Percentiles rank a stretch among this genome's conserved stretches.
Evolutionary conservation across 2,797 vertebrate species (phyloP).

Genomic region (Dermochelys coriacea): DNA sequence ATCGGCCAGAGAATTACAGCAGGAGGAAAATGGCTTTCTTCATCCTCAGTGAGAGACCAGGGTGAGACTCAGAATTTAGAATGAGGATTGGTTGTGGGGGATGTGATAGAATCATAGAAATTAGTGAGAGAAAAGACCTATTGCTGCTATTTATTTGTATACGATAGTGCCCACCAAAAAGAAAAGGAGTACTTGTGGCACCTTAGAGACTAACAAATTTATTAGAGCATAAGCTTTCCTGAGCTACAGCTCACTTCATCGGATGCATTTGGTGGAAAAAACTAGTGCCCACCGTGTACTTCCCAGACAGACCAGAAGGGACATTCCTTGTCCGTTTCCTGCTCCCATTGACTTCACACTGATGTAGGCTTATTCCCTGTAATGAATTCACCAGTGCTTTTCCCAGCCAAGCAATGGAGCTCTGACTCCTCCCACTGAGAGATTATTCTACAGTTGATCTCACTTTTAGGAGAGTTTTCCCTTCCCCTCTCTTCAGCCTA

Average conservation of each 20-base stretch:
- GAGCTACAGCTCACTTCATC: too few species aligned
- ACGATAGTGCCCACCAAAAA: neutral
- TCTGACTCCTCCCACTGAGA: neutral
- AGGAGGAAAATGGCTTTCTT: neutral
- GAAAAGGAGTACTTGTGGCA: too few species aligned
- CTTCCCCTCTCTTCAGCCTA: neutral
- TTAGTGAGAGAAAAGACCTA: neutral
- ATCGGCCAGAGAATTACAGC: neutral
- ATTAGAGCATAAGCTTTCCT: too few species aligned
- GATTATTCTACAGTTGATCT: neutral
- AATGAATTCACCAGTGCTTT: neutral
- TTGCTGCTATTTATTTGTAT: neutral
- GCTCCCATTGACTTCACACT: neutral
- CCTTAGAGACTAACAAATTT: too few species aligned
- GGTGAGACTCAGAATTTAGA: neutral
- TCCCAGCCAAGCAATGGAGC: neutral
- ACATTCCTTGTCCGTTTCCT: neutral
- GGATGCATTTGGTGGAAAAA: too few species aligned
- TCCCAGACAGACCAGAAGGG: neutral
- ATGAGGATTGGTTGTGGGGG: neutral
- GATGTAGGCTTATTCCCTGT: neutral
- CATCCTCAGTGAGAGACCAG: neutral
- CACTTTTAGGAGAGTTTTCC: neutral
- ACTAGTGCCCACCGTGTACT: neutral
- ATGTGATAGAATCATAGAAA: neutral